A percentile compares a stretch with the other conserved stretches of the same genome.
phyloP scores from a whole-genome alignment of 2,888 invertebrate species.

The Zaprionus obscuricornis region DNA sequence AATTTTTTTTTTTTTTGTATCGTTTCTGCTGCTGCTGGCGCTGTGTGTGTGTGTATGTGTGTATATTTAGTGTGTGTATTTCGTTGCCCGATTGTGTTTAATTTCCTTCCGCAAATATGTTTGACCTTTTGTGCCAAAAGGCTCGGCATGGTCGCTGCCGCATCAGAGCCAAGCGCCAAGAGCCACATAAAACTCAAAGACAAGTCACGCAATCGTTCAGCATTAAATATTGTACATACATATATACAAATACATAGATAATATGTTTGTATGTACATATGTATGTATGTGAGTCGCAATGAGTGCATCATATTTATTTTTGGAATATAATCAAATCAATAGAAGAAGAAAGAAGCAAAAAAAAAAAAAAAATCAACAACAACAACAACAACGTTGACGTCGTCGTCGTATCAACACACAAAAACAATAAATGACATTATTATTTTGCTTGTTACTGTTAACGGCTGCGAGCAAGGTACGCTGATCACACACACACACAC shows the following conservation, averaged over 20 bases:
- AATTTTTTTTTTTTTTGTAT: constrained; percentile 44
- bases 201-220: constrained; percentile 66
- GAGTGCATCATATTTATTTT: constrained; percentile 71
- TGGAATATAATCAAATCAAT: constrained; percentile 74
- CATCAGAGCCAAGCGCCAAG: constrained; percentile 15
- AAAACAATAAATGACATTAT: neutral
- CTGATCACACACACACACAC: too few relatives aligned
- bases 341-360: constrained; percentile 23
- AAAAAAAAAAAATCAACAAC: constrained; percentile 3
- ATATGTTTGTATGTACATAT: too few relatives aligned
- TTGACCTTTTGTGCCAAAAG: constrained; percentile 48
- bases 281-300: constrained; percentile 29
- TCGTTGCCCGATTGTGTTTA: constrained; percentile 29
- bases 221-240: constrained; percentile 24
- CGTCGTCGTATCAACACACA: neutral
- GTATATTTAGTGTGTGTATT: too few relatives aligned
- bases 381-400: neutral
- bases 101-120: constrained; percentile 65
- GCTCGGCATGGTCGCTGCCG: neutral
- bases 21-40: constrained; percentile 13
- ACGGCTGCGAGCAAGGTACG: too few relatives aligned
- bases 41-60: too few relatives aligned
- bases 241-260: neutral
- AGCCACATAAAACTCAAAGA: constrained; percentile 39
- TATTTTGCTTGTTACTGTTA: too few relatives aligned